These are phyloP conservation scores for Ptychodera flava DNA, from an alignment of 35 echinoderm and acorn worm species.

Conservation along the genomic window DNA sequence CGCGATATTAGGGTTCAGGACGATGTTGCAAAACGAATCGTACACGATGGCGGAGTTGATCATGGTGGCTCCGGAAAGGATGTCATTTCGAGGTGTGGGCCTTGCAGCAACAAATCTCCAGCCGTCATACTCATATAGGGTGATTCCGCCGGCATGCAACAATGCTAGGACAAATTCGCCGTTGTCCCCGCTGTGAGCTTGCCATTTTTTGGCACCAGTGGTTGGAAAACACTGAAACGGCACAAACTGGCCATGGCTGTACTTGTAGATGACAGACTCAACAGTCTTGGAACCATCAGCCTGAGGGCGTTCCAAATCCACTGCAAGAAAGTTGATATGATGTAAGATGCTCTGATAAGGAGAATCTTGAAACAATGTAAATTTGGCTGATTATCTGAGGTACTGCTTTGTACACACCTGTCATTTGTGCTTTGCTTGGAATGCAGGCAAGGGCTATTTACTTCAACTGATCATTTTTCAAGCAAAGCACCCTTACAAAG, in stretches of 20 bases:
- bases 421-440: not conserved
- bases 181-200: not conserved
- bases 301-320: too few relatives aligned
- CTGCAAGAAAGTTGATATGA: not conserved
- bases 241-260: slow-evolving; percentile 26
- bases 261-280: slow-evolving; percentile 47
- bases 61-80: not conserved
- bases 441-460: too few relatives aligned
- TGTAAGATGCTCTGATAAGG: too few relatives aligned
- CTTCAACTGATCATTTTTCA: too few relatives aligned
- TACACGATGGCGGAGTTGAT: slow-evolving; percentile 17
- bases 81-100: not conserved
- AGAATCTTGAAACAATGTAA: slow-evolving; percentile 2
- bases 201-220: slow-evolving; percentile 28
- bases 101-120: slow-evolving; percentile 30
- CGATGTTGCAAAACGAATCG: not conserved
- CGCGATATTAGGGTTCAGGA: not conserved
- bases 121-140: slow-evolving; percentile 39
- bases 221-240: slow-evolving; percentile 39
- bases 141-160: not conserved
- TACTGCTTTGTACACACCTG: not conserved
- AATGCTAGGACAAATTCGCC: slow-evolving; percentile 24
- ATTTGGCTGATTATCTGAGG: not conserved
- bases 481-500: too few relatives aligned
- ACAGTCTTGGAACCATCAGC: too few relatives aligned